Conservation (phyloP, 2,888 invertebrate genomes). For the Lycaena phlaeas region DNA sequence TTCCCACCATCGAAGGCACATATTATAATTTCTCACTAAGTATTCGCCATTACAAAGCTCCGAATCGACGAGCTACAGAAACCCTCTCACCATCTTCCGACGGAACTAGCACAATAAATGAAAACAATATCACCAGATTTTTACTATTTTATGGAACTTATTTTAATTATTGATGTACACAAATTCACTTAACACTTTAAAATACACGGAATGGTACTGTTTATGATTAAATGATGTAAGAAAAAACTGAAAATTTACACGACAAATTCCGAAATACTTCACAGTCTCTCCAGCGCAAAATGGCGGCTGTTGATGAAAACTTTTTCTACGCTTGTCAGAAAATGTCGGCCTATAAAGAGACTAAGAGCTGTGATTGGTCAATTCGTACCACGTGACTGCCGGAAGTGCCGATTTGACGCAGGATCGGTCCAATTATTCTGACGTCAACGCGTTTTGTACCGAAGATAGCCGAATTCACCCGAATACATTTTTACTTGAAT, state of each 20-base stretch:
- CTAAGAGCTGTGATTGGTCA: conserved; percentile 55
- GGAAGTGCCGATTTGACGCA: conserved; percentile 61
- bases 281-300: conserved; percentile 88
- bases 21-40: conserved; percentile 80
- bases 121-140: conserved; percentile 76
- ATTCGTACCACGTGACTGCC: conserved; percentile 61
- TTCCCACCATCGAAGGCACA: conserved; percentile 84
- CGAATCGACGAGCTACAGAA: conserved; percentile 79
- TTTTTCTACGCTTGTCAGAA: conserved; percentile 96
- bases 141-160: conserved; percentile 61
- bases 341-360: conserved; percentile 70
- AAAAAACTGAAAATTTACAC: conserved; percentile 78
- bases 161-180: conserved; percentile 58
- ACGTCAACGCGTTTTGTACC: conserved; percentile 59
- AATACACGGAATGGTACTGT: conserved; percentile 74
- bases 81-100: conserved; percentile 83
- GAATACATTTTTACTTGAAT: conserved; percentile 27
- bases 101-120: conserved; percentile 82
- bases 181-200: conserved; percentile 73
- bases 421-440: conserved; percentile 58
- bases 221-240: conserved; percentile 72
- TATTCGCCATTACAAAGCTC: conserved; percentile 87
- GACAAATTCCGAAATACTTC: conserved; percentile 83
- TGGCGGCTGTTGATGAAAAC: conserved; percentile 96
- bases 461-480: conserved; percentile 42